Evolutionary conservation across 2,113 vertebrate genomes (phyloP).

Genomic region (Arenaria interpres): DNA sequence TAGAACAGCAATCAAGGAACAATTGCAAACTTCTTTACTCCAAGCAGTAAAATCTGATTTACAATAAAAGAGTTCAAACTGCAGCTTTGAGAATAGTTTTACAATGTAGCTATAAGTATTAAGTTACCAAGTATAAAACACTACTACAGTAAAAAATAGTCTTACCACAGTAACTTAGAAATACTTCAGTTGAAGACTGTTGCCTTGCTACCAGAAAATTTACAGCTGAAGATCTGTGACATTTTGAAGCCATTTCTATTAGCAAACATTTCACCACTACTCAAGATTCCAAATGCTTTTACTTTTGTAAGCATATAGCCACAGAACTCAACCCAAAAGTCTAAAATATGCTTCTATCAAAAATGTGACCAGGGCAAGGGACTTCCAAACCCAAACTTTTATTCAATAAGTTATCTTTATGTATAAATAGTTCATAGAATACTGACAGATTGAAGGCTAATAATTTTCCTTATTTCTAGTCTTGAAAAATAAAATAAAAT

Average conservation of each 20-base stretch:
- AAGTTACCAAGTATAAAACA: background rate
- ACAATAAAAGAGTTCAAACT: background rate
- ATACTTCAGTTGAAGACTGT: background rate
- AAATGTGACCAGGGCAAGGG: background rate
- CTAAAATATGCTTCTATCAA: background rate
- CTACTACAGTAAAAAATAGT: background rate
- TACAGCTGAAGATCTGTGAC: background rate
- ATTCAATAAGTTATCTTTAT: background rate
- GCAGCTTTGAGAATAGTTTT: background rate
- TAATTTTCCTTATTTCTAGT: background rate
- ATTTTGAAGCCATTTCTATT: background rate
- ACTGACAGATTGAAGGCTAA: background rate
- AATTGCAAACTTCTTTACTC: background rate
- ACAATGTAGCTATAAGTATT: background rate
- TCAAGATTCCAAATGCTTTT: background rate
- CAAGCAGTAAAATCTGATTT: background rate
- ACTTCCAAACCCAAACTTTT: background rate
- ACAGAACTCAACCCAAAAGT: background rate
- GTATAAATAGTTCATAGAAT: background rate
- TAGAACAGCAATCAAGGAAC: background rate
- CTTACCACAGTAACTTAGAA: background rate
- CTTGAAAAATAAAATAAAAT: background rate
- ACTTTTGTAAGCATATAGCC: background rate
- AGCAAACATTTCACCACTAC: background rate
- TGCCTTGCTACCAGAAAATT: background rate